Evolutionary conservation across 2,888 invertebrate genomes (phyloP).

Genomic region (Oscheius myriophilus): DNA sequence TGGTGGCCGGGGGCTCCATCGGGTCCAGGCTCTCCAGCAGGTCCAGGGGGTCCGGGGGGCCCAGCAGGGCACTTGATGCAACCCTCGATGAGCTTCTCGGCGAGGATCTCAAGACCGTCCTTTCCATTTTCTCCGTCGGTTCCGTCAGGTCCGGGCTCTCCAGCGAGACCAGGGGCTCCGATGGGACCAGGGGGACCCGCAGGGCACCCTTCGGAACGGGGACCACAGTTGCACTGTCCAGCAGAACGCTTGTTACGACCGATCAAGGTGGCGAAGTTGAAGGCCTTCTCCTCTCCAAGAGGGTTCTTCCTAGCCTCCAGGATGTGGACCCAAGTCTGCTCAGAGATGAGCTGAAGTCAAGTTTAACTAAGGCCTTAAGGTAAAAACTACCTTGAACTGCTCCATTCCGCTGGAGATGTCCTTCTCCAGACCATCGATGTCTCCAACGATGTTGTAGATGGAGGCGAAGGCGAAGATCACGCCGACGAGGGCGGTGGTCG

Average conservation of each 20-base stretch:
- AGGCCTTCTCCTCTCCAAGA: conserved; percentile 12
- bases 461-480: conserved; percentile 40
- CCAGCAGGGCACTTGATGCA: conserved; percentile 63
- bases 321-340: conserved; percentile 48
- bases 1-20: conserved; percentile 54
- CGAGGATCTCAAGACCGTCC: conserved; percentile 35
- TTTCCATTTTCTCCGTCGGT: conserved; percentile 43
- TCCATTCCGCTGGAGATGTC: conserved; percentile 49
- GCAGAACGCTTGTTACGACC: conserved; percentile 32
- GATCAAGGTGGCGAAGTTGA: conserved; percentile 11
- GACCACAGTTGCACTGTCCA: conserved; percentile 40
- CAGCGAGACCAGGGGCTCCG: conserved; percentile 53
- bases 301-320: conserved; percentile 36
- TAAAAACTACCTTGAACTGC: conserved; percentile 41
- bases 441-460: conserved; percentile 46
- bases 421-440: conserved; percentile 45
- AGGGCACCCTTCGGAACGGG: conserved; percentile 45
- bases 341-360: conserved; percentile 40
- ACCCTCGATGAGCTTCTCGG: conserved; percentile 40
- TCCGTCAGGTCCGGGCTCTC: conserved; percentile 55
- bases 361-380: too few relatives aligned
- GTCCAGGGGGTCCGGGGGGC: conserved; percentile 58
- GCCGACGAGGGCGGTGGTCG: conserved; percentile 38
- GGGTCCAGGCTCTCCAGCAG: conserved; percentile 55
- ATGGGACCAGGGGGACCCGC: conserved; percentile 58